Conservation (phyloP, 2,113 vertebrate species). For the Chlorodrepanis virens region DNA sequence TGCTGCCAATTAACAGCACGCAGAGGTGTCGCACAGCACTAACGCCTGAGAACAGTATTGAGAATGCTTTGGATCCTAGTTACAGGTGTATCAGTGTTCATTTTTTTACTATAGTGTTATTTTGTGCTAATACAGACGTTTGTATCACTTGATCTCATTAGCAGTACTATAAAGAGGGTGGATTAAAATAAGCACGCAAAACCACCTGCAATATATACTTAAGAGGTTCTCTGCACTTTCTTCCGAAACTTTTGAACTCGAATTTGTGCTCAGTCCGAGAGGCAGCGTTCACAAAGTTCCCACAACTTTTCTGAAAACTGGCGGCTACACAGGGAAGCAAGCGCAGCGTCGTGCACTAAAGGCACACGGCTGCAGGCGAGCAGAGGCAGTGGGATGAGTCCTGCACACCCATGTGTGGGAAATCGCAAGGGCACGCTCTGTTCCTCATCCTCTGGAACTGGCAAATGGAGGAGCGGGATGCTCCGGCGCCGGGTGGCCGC, state of each 20-base stretch:
- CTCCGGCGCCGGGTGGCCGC: not conserved
- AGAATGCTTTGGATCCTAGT: not conserved
- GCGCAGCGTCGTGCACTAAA: fast-evolving
- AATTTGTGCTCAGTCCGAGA: not conserved
- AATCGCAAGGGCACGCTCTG: not conserved
- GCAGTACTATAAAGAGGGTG: not conserved
- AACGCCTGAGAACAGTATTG: fast-evolving
- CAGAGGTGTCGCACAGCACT: not conserved
- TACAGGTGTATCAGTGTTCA: fast-evolving
- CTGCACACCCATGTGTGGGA: not conserved
- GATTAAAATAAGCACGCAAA: not conserved
- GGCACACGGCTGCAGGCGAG: not conserved
- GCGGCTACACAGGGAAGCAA: too few species aligned
- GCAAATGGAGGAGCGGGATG: not conserved
- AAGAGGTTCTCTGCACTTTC: not conserved
- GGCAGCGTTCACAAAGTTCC: not conserved
- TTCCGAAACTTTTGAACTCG: not conserved
- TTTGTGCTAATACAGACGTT: not conserved
- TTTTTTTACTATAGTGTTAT: not conserved
- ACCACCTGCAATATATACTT: not conserved
- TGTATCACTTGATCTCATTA: not conserved
- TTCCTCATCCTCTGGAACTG: not conserved
- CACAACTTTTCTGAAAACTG: not conserved
- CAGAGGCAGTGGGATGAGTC: not conserved
- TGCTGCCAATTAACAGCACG: not conserved